A percentile compares a stretch with the other conserved stretches of the same genome.
These are phyloP conservation scores for Corvus hawaiiensis DNA, from an alignment of 2,113 vertebrate genomes.

Conservation along the genomic window DNA sequence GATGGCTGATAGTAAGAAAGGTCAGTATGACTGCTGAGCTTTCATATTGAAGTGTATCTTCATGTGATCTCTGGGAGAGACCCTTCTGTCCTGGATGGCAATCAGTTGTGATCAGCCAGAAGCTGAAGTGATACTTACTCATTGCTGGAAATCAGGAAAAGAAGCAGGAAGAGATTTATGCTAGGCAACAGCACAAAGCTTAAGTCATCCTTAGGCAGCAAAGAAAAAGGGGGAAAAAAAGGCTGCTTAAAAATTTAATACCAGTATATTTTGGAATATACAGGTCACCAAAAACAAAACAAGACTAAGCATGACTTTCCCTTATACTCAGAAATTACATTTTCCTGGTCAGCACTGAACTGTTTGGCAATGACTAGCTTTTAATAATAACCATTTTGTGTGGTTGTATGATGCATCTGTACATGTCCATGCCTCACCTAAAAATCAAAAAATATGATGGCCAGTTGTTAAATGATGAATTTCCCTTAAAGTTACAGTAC, in stretches of 20 bases:
- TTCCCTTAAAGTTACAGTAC: not conserved
- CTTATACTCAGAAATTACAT: not conserved
- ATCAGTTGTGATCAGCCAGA: constrained; percentile 21
- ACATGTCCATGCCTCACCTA: not conserved
- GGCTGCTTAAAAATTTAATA: not conserved
- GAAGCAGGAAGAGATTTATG: not conserved
- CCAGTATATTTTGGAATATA: not conserved
- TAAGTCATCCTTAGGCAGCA: not conserved
- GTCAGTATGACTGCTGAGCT: not conserved
- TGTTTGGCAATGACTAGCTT: not conserved
- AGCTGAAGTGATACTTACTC: constrained; percentile 33
- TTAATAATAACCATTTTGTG: not conserved
- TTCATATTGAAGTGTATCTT: not conserved
- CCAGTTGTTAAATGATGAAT: not conserved
- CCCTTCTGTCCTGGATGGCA: constrained; percentile 17
- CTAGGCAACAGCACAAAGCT: not conserved
- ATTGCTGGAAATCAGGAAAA: constrained; percentile 17
- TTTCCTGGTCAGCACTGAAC: not conserved
- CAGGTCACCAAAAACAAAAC: not conserved
- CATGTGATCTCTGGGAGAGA: not conserved
- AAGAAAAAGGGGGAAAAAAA: not conserved
- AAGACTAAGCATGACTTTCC: not conserved
- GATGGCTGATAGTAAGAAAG: not conserved
- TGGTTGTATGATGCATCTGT: not conserved
- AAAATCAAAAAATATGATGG: not conserved